These are phyloP conservation scores for Eurystomus gularis DNA, from an alignment of 2,113 vertebrate genomes.

Conservation along the genomic window DNA sequence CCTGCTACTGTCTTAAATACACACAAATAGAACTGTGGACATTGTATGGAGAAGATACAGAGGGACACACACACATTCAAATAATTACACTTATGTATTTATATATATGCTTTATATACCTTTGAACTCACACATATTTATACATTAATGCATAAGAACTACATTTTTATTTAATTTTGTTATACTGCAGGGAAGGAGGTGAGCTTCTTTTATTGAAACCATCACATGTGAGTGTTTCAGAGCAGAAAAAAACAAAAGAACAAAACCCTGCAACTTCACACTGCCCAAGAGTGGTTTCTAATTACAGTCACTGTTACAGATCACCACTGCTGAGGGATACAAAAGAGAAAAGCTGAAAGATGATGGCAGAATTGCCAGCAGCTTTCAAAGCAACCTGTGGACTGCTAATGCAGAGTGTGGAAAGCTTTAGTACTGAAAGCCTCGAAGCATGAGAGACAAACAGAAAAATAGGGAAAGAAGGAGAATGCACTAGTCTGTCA, in stretches of 20 bases:
- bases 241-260: background rate
- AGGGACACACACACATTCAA: background rate
- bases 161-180: background rate
- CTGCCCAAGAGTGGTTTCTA: background rate
- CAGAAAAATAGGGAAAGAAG: background rate
- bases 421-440: background rate
- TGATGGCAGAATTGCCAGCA: background rate
- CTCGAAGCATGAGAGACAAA: background rate
- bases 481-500: background rate
- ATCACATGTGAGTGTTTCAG: background rate
- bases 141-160: background rate
- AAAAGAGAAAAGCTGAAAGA: conserved; percentile 7
- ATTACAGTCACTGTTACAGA: conserved; percentile 1
- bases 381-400: background rate
- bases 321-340: background rate
- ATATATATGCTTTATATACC: background rate
- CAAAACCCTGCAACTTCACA: background rate
- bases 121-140: background rate
- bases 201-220: background rate
- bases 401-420: background rate
- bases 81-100: background rate
- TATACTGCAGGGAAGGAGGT: background rate
- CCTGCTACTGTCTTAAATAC: background rate
- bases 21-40: background rate
- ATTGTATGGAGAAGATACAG: background rate